Percentiles rank a stretch among this genome's conserved stretches.
Conservation (phyloP, 2,888 invertebrate species). For the Drosophila limbata region DNA sequence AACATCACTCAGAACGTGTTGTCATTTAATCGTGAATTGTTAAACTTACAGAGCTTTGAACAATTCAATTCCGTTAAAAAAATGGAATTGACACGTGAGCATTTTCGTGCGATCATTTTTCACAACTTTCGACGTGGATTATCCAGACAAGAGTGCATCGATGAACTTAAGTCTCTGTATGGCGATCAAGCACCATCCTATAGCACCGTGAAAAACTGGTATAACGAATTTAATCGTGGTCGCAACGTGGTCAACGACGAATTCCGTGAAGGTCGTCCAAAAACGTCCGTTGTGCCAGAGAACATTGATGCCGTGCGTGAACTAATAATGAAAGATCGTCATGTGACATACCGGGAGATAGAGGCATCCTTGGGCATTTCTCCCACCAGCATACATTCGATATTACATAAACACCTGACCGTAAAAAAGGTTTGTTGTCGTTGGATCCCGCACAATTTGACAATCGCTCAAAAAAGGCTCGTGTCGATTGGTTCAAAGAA, state of each 20-base stretch:
- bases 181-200: too few relatives aligned
- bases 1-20: not conserved
- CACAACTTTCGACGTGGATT: too few relatives aligned
- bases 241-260: not conserved
- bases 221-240: not conserved
- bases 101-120: slow-evolving; percentile 5
- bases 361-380: not conserved
- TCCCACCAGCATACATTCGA: not conserved
- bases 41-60: not conserved
- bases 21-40: not conserved
- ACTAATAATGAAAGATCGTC: not conserved
- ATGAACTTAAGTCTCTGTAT: too few relatives aligned
- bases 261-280: slow-evolving; percentile 1
- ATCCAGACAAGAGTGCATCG: too few relatives aligned
- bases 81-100: not conserved
- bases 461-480: too few relatives aligned
- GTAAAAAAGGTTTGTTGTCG: too few relatives aligned
- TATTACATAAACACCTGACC: too few relatives aligned
- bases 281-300: not conserved
- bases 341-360: too few relatives aligned
- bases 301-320: not conserved
- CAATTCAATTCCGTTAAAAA: not conserved
- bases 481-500: too few relatives aligned
- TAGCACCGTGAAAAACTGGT: not conserved
- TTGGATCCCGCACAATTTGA: too few relatives aligned